Conservation (phyloP, 1,140 invertebrate species). For the Lycorma delicatula region DNA sequence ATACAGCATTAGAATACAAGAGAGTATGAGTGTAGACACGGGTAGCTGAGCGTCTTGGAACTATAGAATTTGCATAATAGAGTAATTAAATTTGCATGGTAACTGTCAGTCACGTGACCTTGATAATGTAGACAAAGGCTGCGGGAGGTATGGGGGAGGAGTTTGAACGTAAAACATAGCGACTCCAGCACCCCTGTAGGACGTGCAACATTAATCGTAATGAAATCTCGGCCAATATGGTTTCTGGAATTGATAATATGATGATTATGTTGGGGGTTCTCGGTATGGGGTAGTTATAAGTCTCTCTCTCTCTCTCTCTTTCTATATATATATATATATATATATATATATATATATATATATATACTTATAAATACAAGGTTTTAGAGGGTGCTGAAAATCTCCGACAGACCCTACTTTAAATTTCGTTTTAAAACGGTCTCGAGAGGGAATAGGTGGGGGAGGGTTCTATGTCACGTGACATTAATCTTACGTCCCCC, state of each 20-base stretch:
- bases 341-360: too few species aligned
- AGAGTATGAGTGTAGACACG: too few species aligned
- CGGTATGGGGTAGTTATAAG: background rate
- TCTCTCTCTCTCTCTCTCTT: too few species aligned
- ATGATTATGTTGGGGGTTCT: constrained; percentile 4
- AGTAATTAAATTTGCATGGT: constrained; percentile 5
- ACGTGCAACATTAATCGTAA: constrained; percentile 25
- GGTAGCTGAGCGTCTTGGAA: too few species aligned
- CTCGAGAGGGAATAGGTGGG: background rate
- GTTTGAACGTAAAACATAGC: background rate
- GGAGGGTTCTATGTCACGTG: constrained; percentile 8
- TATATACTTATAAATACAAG: too few species aligned
- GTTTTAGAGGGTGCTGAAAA: too few species aligned
- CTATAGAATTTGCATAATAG: constrained; percentile 5
- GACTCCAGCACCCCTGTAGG: constrained; percentile 5
- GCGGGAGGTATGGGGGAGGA: background rate
- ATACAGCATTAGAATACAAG: too few species aligned
- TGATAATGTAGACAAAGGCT: constrained; percentile 1
- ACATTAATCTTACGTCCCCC: constrained; percentile 19
- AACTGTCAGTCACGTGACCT: background rate
- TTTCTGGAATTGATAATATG: constrained; percentile 27
- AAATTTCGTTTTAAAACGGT: constrained; percentile 27
- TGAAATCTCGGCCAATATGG: constrained; percentile 29
- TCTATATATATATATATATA: too few species aligned
- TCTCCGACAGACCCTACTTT: constrained; percentile 21